phyloP scores from a whole-genome alignment of 1,140 invertebrate genomes.

The Frieseomelitta varia region DNA sequence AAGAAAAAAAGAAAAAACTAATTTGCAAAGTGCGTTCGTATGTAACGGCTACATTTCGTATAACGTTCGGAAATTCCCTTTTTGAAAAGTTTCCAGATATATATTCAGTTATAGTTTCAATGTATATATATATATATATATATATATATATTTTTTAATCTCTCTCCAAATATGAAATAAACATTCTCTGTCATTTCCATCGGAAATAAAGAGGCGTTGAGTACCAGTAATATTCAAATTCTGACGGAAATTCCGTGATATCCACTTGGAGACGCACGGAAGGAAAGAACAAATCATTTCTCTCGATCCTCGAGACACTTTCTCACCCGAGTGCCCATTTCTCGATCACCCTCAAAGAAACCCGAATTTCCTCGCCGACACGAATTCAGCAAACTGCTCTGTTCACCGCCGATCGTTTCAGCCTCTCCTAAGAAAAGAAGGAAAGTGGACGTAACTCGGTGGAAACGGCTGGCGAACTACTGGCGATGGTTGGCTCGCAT shows the following conservation, averaged over 20 bases:
- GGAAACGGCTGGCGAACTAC: conserved; percentile 2
- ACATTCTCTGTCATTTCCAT: neutral
- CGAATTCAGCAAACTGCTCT: neutral
- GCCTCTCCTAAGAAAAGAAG: no score
- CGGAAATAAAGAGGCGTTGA: neutral
- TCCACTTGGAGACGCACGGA: no score
- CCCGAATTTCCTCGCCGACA: neutral
- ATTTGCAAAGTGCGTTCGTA: neutral
- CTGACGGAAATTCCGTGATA: no score
- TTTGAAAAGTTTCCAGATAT: neutral
- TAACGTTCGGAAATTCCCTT: neutral
- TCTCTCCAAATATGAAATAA: neutral
- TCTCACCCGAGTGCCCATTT: neutral
- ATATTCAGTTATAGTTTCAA: neutral
- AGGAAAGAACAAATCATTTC: no score
- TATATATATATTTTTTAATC: no score
- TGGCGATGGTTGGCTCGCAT: conserved; percentile 23
- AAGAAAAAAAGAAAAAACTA: neutral
- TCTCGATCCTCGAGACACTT: neutral
- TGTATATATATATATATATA: no score
- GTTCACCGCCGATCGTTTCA: neutral
- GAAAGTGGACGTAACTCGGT: neutral
- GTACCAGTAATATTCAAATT: no score
- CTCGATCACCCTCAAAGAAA: neutral
- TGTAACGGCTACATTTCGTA: neutral